Evolutionary conservation across 2,113 vertebrate species (phyloP), one percentile per base, ranked within the genome.

Genomic region (Microcebus ravelobensis): DNA sequence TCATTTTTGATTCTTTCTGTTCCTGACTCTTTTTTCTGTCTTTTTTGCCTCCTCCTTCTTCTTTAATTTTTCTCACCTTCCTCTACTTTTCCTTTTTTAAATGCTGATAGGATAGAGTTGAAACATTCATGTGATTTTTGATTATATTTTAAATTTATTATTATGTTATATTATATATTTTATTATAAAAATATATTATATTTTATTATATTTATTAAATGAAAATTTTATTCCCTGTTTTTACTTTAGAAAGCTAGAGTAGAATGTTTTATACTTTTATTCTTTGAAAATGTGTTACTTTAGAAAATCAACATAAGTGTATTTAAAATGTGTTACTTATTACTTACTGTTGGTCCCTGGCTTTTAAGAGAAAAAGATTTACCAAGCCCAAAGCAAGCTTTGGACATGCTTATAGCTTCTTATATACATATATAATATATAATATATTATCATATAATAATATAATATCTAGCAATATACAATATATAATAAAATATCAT

Each of bases 261-360:
- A 31, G 57, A 77, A 45, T 36, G 25, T 39, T 29, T 57, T 83
- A 57, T 71, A 25, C 42, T 91, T 91, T 95, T 70, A 39, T 68
- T 96, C 77, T 92, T 83, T 96, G 65, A 88, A 91, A 74, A 84
- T 31, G 2, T 70, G 11, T 87, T 96, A 52, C 36, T 94, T 94
- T 85, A 18, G 20, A 89, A 81, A 77, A 45, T 90, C 10, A 86
- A 27, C 29, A 55, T 85, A 61, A 65, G 27, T 83, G 25, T 71
- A 76, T 63, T 82, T 94, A 92, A 92, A 70, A 70, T 71, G 8
- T 82, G 18, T 82, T 86, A 45, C 10, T 81, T 89, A n/a, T 61
- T 89, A 92, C 57, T 91, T 39, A 59, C 34, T 76, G 11, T 92
- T 27, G 31, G 52, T 67, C 55, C 76, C 36, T 65, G 48, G 31